A percentile compares a stretch with the other conserved stretches of the same genome.
Conservation (phyloP, 2,888 invertebrate genomes). For the Eulithis testata region DNA sequence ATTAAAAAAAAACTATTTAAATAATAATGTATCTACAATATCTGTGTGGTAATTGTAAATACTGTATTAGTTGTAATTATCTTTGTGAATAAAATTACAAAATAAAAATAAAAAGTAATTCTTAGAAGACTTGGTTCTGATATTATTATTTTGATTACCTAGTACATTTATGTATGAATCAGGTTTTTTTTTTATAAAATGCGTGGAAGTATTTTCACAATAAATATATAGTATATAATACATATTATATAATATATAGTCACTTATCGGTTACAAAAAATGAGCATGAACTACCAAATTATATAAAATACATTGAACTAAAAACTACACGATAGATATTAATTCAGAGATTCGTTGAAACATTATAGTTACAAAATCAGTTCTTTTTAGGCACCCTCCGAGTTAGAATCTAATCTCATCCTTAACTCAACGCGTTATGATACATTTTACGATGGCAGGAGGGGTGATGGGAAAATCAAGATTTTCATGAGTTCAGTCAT, state of each 20-base stretch:
- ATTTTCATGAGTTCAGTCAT: constrained; percentile 16
- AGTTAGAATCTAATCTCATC: constrained; percentile 34
- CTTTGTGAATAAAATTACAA: no score
- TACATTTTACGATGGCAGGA: constrained; percentile 29
- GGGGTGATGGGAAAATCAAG: constrained; percentile 9
- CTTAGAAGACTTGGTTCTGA: no score
- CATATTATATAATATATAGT: no score
- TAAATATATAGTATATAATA: constrained; percentile 1
- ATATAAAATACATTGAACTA: constrained; percentile 8
- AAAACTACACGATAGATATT: constrained; percentile 15
- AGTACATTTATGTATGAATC: constrained; percentile 7
- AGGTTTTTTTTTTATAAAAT: constrained; percentile 9
- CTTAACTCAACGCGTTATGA: constrained; percentile 31
- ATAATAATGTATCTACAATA: background rate
- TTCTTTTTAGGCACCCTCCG: constrained; percentile 43
- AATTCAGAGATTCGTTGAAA: constrained; percentile 42
- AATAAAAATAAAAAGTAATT: no score
- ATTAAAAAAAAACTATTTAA: background rate
- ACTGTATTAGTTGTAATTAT: no score
- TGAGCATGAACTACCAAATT: constrained; percentile 24
- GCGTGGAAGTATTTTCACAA: constrained; percentile 4
- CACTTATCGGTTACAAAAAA: constrained; percentile 17
- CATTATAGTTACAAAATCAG: constrained; percentile 43
- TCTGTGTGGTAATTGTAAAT: background rate
- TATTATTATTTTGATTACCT: no score